These are phyloP conservation scores for Metaphire vulgaris DNA, from an alignment of 1,140 invertebrate species.

Conservation along the genomic window DNA sequence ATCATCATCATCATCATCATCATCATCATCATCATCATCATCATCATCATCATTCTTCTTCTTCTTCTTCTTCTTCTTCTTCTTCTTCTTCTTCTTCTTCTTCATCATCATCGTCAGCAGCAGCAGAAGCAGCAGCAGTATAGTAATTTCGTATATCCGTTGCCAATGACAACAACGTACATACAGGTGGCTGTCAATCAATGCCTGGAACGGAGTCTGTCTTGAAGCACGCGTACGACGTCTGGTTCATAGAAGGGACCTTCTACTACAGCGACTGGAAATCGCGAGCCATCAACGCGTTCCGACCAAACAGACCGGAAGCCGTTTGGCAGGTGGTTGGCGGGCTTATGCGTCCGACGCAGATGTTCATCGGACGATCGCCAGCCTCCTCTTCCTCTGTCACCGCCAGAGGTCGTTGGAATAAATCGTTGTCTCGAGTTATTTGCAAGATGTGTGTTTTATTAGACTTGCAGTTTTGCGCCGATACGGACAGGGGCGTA, in stretches of 20 bases:
- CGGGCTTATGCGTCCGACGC: conserved; percentile 14
- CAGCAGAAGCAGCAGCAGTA: too few species aligned
- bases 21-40: conserved; percentile 23
- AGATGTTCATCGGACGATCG: too few species aligned
- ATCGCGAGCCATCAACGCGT: background rate
- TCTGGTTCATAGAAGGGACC: background rate
- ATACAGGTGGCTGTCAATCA: background rate
- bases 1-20: conserved; percentile 33
- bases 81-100: too few species aligned
- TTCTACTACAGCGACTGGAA: conserved; percentile 19
- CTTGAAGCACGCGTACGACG: conserved; percentile 1
- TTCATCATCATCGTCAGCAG: too few species aligned
- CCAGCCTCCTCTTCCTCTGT: too few species aligned
- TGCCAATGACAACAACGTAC: background rate
- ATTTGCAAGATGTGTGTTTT: too few species aligned
- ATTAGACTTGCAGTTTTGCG: too few species aligned
- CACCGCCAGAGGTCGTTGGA: too few species aligned
- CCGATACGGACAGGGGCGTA: too few species aligned
- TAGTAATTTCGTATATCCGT: too few species aligned
- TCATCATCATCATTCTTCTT: too few species aligned
- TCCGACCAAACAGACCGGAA: background rate
- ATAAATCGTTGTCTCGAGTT: too few species aligned
- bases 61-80: conserved; percentile 11
- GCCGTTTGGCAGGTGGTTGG: background rate
- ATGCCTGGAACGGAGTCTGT: background rate